phyloP scores from a whole-genome alignment of 2,113 vertebrate species.

The Platysteira castanea region DNA sequence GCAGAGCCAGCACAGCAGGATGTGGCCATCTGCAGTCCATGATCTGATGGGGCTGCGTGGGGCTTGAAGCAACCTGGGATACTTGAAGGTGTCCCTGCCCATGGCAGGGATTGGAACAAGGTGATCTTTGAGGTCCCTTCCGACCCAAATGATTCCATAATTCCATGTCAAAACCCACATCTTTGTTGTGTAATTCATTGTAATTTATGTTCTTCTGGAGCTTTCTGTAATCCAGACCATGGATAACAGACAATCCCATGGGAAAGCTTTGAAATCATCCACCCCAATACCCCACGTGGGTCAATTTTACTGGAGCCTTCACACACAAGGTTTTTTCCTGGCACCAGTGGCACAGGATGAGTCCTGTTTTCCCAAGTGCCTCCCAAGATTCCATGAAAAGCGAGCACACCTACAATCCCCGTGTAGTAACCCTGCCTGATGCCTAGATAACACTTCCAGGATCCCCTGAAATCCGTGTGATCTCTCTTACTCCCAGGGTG shows the following conservation, averaged over 20 bases:
- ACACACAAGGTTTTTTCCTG: not conserved
- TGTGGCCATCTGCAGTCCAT: not conserved
- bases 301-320: not conserved
- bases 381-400: not conserved
- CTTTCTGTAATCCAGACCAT: not conserved
- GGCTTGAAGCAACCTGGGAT: not conserved
- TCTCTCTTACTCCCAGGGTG: not conserved
- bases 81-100: not conserved
- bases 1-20: not conserved
- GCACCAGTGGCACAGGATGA: not conserved
- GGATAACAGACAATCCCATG: not conserved
- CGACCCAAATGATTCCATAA: not conserved
- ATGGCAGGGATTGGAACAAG: not conserved
- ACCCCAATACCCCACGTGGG: fast-evolving
- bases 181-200: not conserved
- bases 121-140: not conserved
- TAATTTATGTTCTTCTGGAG: not conserved
- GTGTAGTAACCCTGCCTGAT: not conserved
- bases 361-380: not conserved
- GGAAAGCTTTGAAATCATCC: not conserved
- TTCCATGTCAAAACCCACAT: fast-evolving
- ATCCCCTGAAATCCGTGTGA: too few species aligned
- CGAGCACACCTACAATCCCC: not conserved
- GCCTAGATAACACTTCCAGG: not conserved
- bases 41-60: not conserved